Evolutionary conservation across 2,113 vertebrate species (phyloP).

Genomic region (Bucco capensis): DNA sequence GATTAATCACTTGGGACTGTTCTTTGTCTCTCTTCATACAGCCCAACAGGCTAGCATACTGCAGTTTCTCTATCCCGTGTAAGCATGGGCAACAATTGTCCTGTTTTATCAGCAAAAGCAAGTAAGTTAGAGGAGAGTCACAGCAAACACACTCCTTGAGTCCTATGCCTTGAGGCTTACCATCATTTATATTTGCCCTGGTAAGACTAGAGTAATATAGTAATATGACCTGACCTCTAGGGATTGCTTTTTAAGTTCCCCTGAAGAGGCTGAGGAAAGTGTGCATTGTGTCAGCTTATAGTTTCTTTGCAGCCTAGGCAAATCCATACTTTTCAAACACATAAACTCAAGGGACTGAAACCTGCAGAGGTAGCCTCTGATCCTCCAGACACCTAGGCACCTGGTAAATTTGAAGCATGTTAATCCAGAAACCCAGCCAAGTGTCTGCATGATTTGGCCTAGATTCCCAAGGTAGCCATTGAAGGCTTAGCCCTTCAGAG

Average conservation of each 20-base stretch:
- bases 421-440: slow-evolving; percentile 31
- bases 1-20: slow-evolving; percentile 72
- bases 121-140: background rate
- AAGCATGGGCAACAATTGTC: slow-evolving; percentile 50
- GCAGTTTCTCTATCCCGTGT: slow-evolving; percentile 74
- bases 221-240: background rate
- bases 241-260: slow-evolving; percentile 18
- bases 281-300: background rate
- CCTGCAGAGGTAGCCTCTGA: slow-evolving; percentile 39
- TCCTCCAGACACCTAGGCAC: slow-evolving; percentile 24
- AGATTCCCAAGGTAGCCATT: slow-evolving; percentile 35
- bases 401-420: slow-evolving; percentile 14
- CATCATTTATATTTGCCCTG: background rate
- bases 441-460: slow-evolving; percentile 55
- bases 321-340: slow-evolving; percentile 34
- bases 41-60: slow-evolving; percentile 69
- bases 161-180: background rate
- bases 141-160: background rate
- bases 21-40: slow-evolving; percentile 65
- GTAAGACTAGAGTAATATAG: slow-evolving; percentile 21
- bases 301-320: slow-evolving; percentile 27
- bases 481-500: slow-evolving; percentile 41
- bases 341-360: slow-evolving; percentile 25
- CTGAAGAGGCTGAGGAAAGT: background rate
- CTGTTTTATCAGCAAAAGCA: slow-evolving; percentile 46